Evolutionary conservation across 2,113 vertebrate species (phyloP).

Genomic region (Microtus richardsoni): DNA sequence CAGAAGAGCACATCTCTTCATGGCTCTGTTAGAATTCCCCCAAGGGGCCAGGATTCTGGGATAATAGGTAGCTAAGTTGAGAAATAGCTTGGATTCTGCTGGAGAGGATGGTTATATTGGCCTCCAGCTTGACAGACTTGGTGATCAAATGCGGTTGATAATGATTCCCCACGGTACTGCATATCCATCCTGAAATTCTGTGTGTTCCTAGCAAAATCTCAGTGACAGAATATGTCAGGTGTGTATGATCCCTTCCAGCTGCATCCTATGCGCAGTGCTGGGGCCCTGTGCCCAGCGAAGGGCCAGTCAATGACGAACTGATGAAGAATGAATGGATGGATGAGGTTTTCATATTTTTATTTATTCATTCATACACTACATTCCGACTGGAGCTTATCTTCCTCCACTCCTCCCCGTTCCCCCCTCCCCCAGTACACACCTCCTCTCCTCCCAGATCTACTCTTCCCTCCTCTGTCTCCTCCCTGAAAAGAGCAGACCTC

Average conservation of each 20-base stretch:
- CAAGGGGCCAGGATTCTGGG: not conserved
- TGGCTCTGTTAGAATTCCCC: not conserved
- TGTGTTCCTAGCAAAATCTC: not conserved
- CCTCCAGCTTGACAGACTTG: not conserved
- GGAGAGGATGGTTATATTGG: not conserved
- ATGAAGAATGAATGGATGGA: not conserved
- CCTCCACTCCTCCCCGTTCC: too few species aligned
- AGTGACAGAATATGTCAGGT: not conserved
- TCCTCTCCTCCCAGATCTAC: not conserved
- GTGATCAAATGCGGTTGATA: not conserved
- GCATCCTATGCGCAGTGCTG: not conserved
- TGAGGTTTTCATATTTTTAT: not conserved
- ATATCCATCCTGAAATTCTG: not conserved
- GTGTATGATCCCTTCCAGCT: not conserved
- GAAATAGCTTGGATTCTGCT: not conserved
- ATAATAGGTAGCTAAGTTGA: not conserved
- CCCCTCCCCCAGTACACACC: not conserved
- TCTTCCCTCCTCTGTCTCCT: not conserved
- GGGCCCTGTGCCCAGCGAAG: not conserved
- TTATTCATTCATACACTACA: not conserved
- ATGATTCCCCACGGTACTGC: not conserved
- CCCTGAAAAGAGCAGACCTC: too few species aligned
- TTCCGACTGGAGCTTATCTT: not conserved
- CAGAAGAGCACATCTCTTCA: not conserved
- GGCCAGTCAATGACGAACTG: not conserved